Evolutionary conservation across 2,888 invertebrate species (phyloP), one percentile per base, ranked within the genome.

Genomic region (Unio pictorum): DNA sequence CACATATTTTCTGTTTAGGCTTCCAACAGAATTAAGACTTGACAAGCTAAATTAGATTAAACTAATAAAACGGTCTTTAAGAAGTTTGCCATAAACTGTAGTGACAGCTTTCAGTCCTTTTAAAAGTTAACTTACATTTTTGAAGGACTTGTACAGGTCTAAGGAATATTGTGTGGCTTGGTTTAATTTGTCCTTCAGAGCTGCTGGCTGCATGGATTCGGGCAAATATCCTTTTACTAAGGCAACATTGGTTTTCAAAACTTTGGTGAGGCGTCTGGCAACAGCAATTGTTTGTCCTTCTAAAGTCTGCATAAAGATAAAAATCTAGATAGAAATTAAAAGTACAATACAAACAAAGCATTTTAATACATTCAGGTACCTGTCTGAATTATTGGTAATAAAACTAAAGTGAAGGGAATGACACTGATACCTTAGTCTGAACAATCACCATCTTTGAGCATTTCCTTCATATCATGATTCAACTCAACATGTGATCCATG

Each of bases 281-380:
- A 83, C 80, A 15, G 77, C 78, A 58, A 87, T 83, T 15, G 83
- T 80, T 59, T 80, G 79, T 23, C 81, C 81, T 68, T 86, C 86
- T 30, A 84, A 66, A 8, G 84, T 84, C 86, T 86, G 74, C 3
- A 34, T 34, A 34, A 34, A 34, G 34, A 34, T 34, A 34, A 34
- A 34, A 5, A 34, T 7, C 7, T 8, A 34, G 7, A 34, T 8
- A 34, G 7, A 8, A 34, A 30, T 30, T 30, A 30, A 30, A 30
- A 30, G 5, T 34, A 34, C 7, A 34, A 34, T 34, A 7, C 34
- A 34, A 34, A 34, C 34, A 34, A 34, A 8, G 8, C 34, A 34
- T 34, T 34, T 34, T 34, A 34, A 7, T 7, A 34, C 34, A 34
- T 34, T 34, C 30, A 34, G 30, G 30, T 34, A 34, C 30, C 6